phyloP scores from a whole-genome alignment of 2,797 vertebrate genomes.

The Rhinoraja longicauda region DNA sequence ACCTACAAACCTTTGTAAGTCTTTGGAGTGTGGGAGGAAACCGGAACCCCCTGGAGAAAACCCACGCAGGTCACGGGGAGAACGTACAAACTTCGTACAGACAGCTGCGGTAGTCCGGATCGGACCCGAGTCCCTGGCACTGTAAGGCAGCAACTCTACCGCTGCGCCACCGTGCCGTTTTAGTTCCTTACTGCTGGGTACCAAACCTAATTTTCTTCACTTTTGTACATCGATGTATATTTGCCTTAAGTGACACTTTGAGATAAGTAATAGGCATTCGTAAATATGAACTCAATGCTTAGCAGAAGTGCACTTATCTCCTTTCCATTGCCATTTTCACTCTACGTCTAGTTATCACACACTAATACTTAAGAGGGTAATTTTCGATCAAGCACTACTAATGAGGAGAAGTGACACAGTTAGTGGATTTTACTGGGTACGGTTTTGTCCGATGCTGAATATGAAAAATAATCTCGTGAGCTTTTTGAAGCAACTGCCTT shows the following conservation, averaged over 20 bases:
- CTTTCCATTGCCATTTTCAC: background rate
- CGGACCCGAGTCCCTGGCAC: no score
- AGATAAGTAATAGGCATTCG: background rate
- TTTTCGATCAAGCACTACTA: background rate
- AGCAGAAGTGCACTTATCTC: background rate
- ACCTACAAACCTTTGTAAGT: no score
- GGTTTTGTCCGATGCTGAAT: background rate
- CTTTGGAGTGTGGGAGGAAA: no score
- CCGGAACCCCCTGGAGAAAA: no score
- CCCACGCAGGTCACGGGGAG: no score
- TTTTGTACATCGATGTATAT: constrained; percentile 17
- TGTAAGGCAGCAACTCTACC: no score
- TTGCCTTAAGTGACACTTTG: background rate
- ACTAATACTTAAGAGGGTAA: background rate
- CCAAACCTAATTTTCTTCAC: background rate
- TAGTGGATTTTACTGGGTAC: background rate
- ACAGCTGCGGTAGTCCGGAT: no score
- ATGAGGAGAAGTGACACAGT: background rate
- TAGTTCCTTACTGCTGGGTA: background rate
- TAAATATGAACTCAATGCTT: background rate
- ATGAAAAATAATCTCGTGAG: background rate
- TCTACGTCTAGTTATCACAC: background rate
- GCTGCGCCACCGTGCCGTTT: no score
- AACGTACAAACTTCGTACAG: no score
- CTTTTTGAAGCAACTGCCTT: background rate